Evolutionary conservation across 2,113 vertebrate species (phyloP), one percentile per base, ranked within the genome.

Genomic region (Amazona guildingii): DNA sequence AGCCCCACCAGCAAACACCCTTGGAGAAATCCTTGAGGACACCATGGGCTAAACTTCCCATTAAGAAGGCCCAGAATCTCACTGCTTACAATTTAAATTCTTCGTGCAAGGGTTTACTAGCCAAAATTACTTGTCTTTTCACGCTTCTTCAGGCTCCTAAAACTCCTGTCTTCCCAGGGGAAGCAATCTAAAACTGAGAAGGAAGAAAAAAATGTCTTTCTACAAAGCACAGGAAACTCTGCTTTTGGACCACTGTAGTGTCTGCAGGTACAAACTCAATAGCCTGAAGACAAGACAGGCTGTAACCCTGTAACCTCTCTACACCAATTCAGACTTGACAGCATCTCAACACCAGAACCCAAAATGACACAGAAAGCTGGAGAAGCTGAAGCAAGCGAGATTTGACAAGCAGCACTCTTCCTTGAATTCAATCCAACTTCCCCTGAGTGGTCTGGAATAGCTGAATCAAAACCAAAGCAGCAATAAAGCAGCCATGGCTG

Each of bases 401-500:
- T 25, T 12, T 57, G 51, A 76, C 43, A 51, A 63, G 46, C 3
- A 5, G 24, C 46, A 51, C 16, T 54, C 17, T 13, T 73, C 16
- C 66, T 25, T 31, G 37, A 77, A 49, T 46, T 43, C 46, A 55
- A 44, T 13, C 13, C 5, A 2, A 43, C 14, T 54, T 10, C 10
- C 61, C 16, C 63, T 24, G 17, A 0, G 0, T 4, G 31, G 35
- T 23, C 55, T 80, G 62, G 35, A 84, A 90, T 82, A 74, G 1
- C 2, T 0, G 1, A 85, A 7, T 6, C 28, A 37, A 63, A 69
- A n/a, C n/a, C 41, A 1, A 0, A 23, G 37, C 62, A n/a, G 16
- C 19, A 67, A 39, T 13, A 57, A 76, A 80, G 68, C 27, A 70
- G 33, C 28, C 14, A 7, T 1, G 5, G 39, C 44, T 64, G 52